A percentile compares a stretch with the other conserved stretches of the same genome.
Conservation (phyloP, 1,140 invertebrate genomes). For the Meloidogyne chitwoodi region DNA sequence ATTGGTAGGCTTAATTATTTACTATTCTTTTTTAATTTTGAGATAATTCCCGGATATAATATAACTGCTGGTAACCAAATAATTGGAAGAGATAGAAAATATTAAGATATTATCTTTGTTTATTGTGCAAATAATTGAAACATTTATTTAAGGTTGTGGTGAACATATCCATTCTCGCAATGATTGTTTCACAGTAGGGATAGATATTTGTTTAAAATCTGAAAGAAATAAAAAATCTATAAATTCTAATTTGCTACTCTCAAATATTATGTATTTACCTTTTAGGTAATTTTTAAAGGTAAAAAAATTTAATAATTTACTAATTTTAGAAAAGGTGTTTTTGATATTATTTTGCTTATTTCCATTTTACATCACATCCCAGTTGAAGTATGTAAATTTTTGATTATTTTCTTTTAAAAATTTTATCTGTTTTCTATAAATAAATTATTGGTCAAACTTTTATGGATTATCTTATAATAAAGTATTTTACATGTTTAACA, state of each 20-base stretch:
- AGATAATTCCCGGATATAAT: no score
- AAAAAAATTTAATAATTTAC: neutral
- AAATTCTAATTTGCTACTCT: conserved; percentile 2
- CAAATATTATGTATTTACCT: neutral
- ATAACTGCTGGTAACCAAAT: no score
- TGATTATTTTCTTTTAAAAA: neutral
- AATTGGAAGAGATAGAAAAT: no score
- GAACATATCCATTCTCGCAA: neutral
- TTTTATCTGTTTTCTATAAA: no score
- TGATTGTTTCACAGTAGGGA: conserved; percentile 9
- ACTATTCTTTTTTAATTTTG: neutral
- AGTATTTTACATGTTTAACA: no score
- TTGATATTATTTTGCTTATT: conserved; percentile 4
- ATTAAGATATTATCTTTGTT: no score
- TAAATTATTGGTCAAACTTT: neutral
- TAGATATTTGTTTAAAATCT: neutral
- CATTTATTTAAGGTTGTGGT: conserved; percentile 9
- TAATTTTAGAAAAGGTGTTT: neutral
- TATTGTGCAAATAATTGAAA: no score
- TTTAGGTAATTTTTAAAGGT: conserved; percentile 1
- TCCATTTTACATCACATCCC: conserved; percentile 12
- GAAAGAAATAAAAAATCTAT: neutral
- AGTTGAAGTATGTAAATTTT: neutral
- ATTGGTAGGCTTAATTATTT: neutral
- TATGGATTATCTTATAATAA: no score